Conservation (phyloP, 2,888 invertebrate genomes). For the Esperia sulphurella region DNA sequence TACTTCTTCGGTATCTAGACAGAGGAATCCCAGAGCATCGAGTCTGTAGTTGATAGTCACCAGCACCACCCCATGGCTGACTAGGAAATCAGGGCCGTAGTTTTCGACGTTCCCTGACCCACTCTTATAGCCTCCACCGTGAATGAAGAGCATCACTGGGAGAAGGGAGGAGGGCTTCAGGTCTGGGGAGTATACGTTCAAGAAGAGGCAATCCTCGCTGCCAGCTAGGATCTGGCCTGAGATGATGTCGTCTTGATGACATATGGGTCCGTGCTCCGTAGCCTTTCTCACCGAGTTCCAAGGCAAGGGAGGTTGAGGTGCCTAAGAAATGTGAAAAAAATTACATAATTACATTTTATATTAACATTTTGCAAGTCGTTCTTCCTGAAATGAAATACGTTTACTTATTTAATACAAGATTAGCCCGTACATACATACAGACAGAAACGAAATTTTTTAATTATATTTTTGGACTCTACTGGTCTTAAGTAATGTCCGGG, state of each 20-base stretch:
- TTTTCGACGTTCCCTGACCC: constrained; percentile 42
- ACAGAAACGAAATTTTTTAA: no score
- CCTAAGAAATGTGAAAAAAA: constrained; percentile 17
- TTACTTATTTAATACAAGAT: no score
- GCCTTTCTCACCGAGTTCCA: constrained; percentile 50
- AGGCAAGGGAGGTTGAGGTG: constrained; percentile 32
- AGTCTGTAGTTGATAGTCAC: constrained; percentile 55
- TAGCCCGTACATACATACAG: no score
- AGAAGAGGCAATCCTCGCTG: constrained; percentile 49
- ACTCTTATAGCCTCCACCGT: constrained; percentile 39
- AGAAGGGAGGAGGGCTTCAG: constrained; percentile 22
- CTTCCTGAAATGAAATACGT: no score
- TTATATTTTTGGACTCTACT: no score
- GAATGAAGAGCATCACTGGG: constrained; percentile 52
- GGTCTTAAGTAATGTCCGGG: no score
- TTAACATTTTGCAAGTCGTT: no score
- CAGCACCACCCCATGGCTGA: constrained; percentile 38
- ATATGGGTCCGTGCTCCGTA: constrained; percentile 33
- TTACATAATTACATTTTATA: no score
- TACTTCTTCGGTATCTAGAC: constrained; percentile 39
- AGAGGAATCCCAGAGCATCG: constrained; percentile 45
- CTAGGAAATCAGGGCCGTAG: constrained; percentile 45
- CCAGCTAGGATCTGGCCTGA: constrained; percentile 20
- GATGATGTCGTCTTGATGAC: constrained; percentile 35
- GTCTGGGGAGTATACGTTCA: constrained; percentile 50